These are phyloP conservation scores for Sebastes vulpes DNA, from an alignment of 2,797 vertebrate species.

Conservation along the genomic window DNA sequence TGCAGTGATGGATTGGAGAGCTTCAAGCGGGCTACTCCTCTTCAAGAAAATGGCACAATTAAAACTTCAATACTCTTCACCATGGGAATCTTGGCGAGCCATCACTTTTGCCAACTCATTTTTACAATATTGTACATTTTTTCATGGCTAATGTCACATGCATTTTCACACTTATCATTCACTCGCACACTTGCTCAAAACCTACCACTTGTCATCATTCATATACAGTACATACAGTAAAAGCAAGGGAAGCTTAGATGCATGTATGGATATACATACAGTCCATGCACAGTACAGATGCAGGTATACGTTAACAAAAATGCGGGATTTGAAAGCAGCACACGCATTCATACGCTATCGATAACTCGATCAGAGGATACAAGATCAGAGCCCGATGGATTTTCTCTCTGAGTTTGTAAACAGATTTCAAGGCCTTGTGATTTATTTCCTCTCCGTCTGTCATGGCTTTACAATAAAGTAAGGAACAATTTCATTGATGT, in stretches of 20 bases:
- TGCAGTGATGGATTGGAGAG: conserved; percentile 64
- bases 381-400: conserved; percentile 35
- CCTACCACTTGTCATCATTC: conserved; percentile 9
- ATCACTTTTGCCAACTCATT: conserved; percentile 58
- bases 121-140: conserved; percentile 53
- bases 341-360: conserved; percentile 9
- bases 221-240: conserved; percentile 2
- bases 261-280: conserved; percentile 48
- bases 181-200: not conserved
- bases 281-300: conserved; percentile 49
- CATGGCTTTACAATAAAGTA: conserved; percentile 29
- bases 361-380: conserved; percentile 29
- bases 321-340: conserved; percentile 26
- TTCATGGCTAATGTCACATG: conserved; percentile 39
- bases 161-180: conserved; percentile 44
- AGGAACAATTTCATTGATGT: conserved; percentile 19
- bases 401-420: conserved; percentile 61
- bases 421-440: conserved; percentile 55
- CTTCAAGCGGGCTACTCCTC: not conserved
- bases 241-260: conserved; percentile 31
- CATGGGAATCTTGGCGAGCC: conserved; percentile 26
- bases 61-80: conserved; percentile 26
- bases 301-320: conserved; percentile 44
- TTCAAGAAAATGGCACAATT: conserved; percentile 10
- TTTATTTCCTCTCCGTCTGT: conserved; percentile 37